Evolutionary conservation across 2,888 invertebrate species (phyloP).

Genomic region (Chelonus formosanus): DNA sequence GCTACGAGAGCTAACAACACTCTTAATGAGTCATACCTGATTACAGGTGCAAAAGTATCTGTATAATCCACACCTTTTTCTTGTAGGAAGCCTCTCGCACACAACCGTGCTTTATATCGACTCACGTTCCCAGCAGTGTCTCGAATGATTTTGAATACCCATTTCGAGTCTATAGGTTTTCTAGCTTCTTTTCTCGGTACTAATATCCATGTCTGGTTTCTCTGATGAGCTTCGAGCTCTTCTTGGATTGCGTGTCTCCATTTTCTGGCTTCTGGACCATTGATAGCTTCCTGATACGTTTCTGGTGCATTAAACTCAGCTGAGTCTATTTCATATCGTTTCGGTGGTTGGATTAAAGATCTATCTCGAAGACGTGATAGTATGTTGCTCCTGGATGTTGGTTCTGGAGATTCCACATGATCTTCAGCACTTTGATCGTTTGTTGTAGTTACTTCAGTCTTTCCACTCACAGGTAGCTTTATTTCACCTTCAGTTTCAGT

Average conservation of each 20-base stretch:
- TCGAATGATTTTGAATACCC: constrained; percentile 24
- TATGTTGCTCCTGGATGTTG: too few species aligned
- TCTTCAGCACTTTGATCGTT: too few species aligned
- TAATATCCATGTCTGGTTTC: constrained; percentile 29
- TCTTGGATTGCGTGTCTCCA: constrained; percentile 27
- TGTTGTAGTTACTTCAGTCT: too few species aligned
- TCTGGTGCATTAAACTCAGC: constrained; percentile 25
- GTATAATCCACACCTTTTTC: constrained; percentile 23
- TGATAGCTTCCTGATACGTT: constrained; percentile 30
- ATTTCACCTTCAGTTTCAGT: too few species aligned
- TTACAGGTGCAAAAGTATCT: constrained; percentile 26
- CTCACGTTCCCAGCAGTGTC: not conserved
- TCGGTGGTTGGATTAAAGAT: constrained; percentile 1
- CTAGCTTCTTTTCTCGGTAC: constrained; percentile 3
- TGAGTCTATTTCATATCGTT: constrained; percentile 19
- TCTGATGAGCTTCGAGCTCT: constrained; percentile 20
- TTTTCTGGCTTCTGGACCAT: constrained; percentile 22
- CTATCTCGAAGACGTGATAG: constrained; percentile 18
- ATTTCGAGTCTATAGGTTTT: constrained; percentile 28
- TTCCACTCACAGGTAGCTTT: too few species aligned
- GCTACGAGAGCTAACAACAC: constrained; percentile 18
- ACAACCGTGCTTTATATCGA: constrained; percentile 30
- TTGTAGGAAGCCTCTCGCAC: constrained; percentile 28
- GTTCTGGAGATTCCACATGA: too few species aligned
- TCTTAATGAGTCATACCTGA: constrained; percentile 20